Conservation (phyloP, 1,140 invertebrate species). For the Trigoniulus corallinus region DNA sequence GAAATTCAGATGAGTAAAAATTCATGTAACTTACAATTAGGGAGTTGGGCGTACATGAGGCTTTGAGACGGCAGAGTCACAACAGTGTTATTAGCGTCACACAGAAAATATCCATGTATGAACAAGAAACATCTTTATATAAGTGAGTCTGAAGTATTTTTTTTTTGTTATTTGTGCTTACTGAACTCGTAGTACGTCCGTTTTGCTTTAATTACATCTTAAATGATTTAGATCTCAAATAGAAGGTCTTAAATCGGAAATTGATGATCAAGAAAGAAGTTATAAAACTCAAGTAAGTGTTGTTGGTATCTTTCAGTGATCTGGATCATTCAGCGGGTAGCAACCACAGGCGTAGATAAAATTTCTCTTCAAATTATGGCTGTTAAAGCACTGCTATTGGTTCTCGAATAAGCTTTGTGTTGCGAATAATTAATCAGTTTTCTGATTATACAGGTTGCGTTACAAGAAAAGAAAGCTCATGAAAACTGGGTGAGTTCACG, state of each 20-base stretch:
- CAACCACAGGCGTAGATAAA: too few relatives aligned
- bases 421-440: too few relatives aligned
- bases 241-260: not conserved
- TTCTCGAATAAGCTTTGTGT: not conserved
- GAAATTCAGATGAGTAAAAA: too few relatives aligned
- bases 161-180: not conserved
- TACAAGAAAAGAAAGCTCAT: conserved; percentile 1
- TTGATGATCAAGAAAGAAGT: not conserved
- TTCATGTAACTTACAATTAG: too few relatives aligned
- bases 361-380: too few relatives aligned
- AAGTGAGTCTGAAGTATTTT: not conserved
- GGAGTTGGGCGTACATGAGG: conserved; percentile 60
- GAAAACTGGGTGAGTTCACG: conserved; percentile 1
- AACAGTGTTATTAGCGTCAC: conserved; percentile 23
- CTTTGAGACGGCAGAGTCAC: conserved; percentile 62
- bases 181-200: not conserved
- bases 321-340: too few relatives aligned
- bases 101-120: conserved; percentile 1
- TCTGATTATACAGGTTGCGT: not conserved
- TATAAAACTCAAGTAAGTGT: not conserved
- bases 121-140: conserved; percentile 3
- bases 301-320: too few relatives aligned
- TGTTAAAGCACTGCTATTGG: not conserved
- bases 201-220: not conserved
- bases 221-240: not conserved